Evolutionary conservation across 2,797 vertebrate genomes (phyloP).

Genomic region (Sebastes nivosus): DNA sequence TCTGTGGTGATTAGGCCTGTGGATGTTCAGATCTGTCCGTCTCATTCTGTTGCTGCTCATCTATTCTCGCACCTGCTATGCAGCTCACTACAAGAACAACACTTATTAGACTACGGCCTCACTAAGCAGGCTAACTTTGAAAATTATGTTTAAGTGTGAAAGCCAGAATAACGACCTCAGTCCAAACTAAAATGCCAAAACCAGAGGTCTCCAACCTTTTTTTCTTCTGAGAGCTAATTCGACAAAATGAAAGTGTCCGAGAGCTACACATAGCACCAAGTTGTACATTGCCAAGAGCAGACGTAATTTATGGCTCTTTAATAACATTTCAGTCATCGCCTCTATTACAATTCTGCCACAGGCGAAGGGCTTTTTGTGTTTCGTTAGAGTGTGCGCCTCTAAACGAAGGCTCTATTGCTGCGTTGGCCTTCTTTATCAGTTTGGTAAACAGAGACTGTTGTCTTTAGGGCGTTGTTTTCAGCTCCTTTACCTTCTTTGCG

Average conservation of each 20-base stretch:
- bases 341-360: no score
- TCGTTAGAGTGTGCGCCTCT: no score
- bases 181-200: not conserved
- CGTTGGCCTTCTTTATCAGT: no score
- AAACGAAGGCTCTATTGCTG: no score
- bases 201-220: not conserved
- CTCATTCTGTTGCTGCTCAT: conserved; percentile 49
- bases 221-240: not conserved
- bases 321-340: no score
- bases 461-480: no score
- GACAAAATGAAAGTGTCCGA: not conserved
- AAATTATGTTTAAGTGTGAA: not conserved
- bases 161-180: not conserved
- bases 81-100: conserved; percentile 24
- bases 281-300: not conserved
- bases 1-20: conserved; percentile 61
- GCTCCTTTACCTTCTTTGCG: no score
- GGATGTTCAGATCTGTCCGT: conserved; percentile 63
- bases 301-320: not conserved
- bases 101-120: not conserved
- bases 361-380: no score
- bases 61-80: conserved; percentile 47
- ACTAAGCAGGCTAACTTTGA: not conserved
- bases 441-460: no score
- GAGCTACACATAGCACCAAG: not conserved